Percentiles rank a stretch among this genome's conserved stretches.
These are phyloP conservation scores for Vultur gryphus DNA, from an alignment of 2,797 vertebrate genomes.

Conservation along the genomic window DNA sequence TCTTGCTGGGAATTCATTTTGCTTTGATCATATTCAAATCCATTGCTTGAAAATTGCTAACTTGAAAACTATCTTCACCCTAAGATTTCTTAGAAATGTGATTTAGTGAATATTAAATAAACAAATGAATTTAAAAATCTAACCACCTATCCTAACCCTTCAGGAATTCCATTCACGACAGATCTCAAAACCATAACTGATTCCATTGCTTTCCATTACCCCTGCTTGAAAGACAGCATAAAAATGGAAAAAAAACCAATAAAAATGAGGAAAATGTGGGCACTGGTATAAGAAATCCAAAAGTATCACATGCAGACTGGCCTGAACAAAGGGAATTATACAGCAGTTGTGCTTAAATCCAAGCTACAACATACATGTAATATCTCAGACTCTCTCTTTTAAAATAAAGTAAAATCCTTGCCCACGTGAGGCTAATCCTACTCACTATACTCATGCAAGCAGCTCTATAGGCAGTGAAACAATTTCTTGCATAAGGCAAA, in stretches of 20 bases:
- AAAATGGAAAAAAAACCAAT: not conserved
- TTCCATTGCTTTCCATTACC: not conserved
- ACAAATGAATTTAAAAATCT: not conserved
- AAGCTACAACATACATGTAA: not conserved
- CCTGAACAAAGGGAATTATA: not conserved
- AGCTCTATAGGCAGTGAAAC: not conserved
- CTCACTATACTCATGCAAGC: not conserved
- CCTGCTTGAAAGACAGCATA: not conserved
- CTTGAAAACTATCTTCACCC: conserved; percentile 16
- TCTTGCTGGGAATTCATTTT: not conserved
- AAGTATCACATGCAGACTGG: not conserved
- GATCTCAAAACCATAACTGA: not conserved
- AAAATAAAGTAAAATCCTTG: not conserved
- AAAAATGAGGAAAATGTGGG: not conserved
- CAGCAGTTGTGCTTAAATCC: not conserved
- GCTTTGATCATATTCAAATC: not conserved
- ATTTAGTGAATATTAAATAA: not conserved
- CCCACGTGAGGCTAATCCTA: not conserved
- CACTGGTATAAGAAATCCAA: not conserved
- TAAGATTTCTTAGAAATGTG: not conserved
- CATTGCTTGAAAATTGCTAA: conserved; percentile 3
- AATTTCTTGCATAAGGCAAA: not conserved
- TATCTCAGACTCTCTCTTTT: not conserved
- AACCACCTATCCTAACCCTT: not conserved
- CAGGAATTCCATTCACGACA: not conserved